phyloP scores from a whole-genome alignment of 2,888 invertebrate genomes.

The Teinopalpus imperialis region DNA sequence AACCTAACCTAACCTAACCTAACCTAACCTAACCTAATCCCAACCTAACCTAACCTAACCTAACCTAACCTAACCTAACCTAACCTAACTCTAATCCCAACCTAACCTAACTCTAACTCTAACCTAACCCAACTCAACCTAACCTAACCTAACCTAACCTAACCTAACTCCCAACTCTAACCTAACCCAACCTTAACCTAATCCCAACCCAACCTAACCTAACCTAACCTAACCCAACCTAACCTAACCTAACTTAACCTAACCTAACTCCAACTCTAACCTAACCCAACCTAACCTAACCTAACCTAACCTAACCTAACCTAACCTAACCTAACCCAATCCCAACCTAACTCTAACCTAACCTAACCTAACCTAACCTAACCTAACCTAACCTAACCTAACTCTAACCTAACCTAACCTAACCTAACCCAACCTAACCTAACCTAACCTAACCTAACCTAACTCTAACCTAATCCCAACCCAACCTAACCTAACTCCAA shows the following conservation, averaged over 20 bases:
- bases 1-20: conserved; percentile 20
- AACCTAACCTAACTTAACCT: not conserved
- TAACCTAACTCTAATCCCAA: too few relatives aligned
- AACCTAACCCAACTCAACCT: too few relatives aligned
- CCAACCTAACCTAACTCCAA: too few relatives aligned
- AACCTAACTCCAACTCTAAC: too few relatives aligned
- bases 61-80: conserved; percentile 6
- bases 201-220: too few relatives aligned
- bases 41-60: conserved; percentile 3
- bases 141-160: conserved; percentile 11
- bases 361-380: not conserved
- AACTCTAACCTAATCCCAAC: too few relatives aligned
- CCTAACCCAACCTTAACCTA: too few relatives aligned
- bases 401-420: too few relatives aligned
- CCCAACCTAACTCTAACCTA: too few relatives aligned
- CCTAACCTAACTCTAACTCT: too few relatives aligned
- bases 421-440: conserved; percentile 11
- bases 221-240: conserved; percentile 6
- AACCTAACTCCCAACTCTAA: too few relatives aligned
- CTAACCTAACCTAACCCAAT: conserved; percentile 1
- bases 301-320: not conserved
- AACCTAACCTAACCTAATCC: conserved; percentile 5
- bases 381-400: conserved; percentile 21
- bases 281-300: conserved; percentile 3
- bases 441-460: not conserved